Conservation (phyloP, 2,888 invertebrate genomes). For the Archips xylosteana region DNA sequence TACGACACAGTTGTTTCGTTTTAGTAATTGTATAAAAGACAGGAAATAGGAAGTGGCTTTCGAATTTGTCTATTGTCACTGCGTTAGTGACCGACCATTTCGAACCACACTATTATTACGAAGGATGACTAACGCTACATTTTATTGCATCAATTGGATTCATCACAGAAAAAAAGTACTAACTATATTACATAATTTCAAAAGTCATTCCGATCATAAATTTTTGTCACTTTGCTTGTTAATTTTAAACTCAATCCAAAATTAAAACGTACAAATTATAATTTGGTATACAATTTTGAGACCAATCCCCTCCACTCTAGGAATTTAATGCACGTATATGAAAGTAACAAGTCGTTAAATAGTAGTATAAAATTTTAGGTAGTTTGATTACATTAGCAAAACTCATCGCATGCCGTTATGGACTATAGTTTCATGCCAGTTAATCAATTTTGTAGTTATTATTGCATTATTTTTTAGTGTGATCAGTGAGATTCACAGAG, state of each 20-base stretch:
- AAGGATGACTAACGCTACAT: constrained; percentile 1
- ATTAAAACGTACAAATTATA: constrained; percentile 27
- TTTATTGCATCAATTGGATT: neutral
- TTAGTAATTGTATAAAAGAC: constrained; percentile 57
- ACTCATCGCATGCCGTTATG: no score
- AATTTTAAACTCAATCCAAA: neutral
- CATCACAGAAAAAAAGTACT: constrained; percentile 1
- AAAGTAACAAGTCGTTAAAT: neutral
- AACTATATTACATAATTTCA: neutral
- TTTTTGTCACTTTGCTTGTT: neutral
- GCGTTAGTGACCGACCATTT: constrained; percentile 45
- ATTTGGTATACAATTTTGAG: constrained; percentile 43
- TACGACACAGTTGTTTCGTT: constrained; percentile 29
- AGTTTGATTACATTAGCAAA: no score
- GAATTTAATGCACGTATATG: constrained; percentile 19
- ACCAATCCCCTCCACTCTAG: constrained; percentile 35
- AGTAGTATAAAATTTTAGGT: no score
- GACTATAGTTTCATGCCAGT: no score
- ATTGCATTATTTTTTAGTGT: no score
- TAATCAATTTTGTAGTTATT: no score
- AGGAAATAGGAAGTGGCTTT: constrained; percentile 70
- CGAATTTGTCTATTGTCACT: constrained; percentile 46
- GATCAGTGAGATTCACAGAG: no score
- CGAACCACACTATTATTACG: neutral
- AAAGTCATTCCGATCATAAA: neutral